Evolutionary conservation across 2,113 vertebrate genomes (phyloP), one percentile per base, ranked within the genome.

Genomic region (Emydura subglobosa): DNA sequence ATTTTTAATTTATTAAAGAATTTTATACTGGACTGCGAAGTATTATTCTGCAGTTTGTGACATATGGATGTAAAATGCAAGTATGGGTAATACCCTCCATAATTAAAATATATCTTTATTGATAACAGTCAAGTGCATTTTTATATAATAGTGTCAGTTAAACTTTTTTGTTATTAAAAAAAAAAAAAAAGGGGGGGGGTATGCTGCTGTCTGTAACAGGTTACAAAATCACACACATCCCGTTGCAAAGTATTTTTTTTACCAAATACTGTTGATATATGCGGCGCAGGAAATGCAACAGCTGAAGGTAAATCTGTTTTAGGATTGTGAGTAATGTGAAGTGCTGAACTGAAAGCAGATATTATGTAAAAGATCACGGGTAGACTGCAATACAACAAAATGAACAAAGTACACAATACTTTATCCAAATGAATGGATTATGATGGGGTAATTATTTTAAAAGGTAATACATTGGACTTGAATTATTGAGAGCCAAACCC

Each of bases 1-100:
- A 87, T 82, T 79, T 94, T 95, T 96, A 86, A 42, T 76, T 94
- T 96, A 95, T 93, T 65, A 87, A 95, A 96, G 83, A 85, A 83
- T 96, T 96, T 94, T 88, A 92, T 91, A 82, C 74, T 65, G 59
- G 21, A 88, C 92, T 96, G 87, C 50, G 79, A 93, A 1, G 78
- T 79, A 61, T 84, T 91, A 57, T 87, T 0, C 0, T 96, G 68
- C 51, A 50, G 87, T 92, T 79, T n/a, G 16, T 93, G 81, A 47
- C 13, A 47, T 27, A 44, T 42, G 59, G 89, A 65, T 74, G 22
- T 93, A 86, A 91, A 88, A 61, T 16, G 53, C 90, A 95, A 85
- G n/a, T 68, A 7, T 34, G 79, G 53, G 81, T 31, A 80, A 82
- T 93, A 44, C 47, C 93, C 90, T 7, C 61, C 72, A 82, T 92